phyloP scores from a whole-genome alignment of 2,113 vertebrate species.

The Dromaius novaehollandiae region DNA sequence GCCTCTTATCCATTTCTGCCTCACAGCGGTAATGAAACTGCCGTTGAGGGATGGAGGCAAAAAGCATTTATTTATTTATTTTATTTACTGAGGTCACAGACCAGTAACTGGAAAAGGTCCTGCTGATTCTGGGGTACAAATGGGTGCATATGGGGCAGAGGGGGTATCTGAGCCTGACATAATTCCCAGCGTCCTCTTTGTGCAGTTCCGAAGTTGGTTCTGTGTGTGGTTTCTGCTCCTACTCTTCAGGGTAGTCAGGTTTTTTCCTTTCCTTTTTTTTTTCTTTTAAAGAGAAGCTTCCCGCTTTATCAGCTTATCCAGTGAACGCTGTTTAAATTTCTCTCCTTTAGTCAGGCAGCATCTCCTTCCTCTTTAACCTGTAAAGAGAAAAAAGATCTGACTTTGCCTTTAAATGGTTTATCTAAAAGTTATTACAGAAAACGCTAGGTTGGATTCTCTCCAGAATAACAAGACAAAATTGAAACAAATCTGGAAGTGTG shows the following conservation, averaged over 20 bases:
- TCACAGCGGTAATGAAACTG: background rate
- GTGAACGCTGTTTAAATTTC: background rate
- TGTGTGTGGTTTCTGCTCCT: slow-evolving; percentile 5
- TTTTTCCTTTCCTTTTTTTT: background rate
- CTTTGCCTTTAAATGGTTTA: background rate
- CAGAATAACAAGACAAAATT: background rate
- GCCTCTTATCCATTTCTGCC: background rate
- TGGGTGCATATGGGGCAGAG: background rate
- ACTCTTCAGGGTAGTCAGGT: background rate
- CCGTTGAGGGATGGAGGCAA: background rate
- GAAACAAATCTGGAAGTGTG: background rate
- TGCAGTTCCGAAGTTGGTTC: slow-evolving; percentile 5
- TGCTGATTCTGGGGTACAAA: background rate
- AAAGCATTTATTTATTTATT: background rate
- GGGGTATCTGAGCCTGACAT: background rate
- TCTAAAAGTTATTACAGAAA: background rate
- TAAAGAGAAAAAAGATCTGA: background rate
- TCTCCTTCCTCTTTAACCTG: background rate
- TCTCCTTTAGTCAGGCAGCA: background rate
- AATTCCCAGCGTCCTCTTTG: slow-evolving; percentile 6
- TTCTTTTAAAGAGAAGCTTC: background rate
- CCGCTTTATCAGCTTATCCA: background rate
- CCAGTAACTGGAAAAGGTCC: background rate
- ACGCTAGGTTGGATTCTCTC: background rate
- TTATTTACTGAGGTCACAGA: background rate